Percentiles rank a stretch among this genome's conserved stretches.
Conservation (phyloP, 2,888 invertebrate species). For the Disparrhopalites patrizii region DNA sequence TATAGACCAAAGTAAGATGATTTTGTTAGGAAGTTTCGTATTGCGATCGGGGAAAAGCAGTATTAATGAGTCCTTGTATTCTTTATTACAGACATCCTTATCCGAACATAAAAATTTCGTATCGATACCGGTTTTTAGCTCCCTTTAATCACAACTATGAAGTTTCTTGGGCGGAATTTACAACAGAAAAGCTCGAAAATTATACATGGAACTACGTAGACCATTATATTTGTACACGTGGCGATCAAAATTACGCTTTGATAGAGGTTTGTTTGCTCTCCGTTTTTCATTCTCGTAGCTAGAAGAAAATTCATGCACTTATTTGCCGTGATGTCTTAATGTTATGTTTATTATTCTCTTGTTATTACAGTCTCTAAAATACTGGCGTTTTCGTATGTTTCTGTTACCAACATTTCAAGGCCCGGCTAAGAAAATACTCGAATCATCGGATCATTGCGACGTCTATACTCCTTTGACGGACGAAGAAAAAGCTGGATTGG, state of each 20-base stretch:
- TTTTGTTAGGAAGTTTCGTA: not conserved
- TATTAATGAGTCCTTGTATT: not conserved
- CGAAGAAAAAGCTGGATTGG: constrained; percentile 61
- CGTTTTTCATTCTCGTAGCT: not conserved
- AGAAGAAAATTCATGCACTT: too few species aligned
- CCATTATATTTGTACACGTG: constrained; percentile 91
- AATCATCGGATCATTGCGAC: constrained; percentile 71
- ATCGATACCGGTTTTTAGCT: constrained; percentile 86
- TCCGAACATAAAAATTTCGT: constrained; percentile 86
- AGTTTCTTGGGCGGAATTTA: constrained; percentile 89
- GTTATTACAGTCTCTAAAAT: constrained; percentile 66
- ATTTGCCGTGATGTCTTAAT: not conserved
- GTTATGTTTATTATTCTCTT: too few species aligned
- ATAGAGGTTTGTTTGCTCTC: constrained; percentile 74
- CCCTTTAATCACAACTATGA: constrained; percentile 85
- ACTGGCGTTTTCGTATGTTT: constrained; percentile 87
- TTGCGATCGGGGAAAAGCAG: not conserved
- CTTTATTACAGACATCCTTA: constrained; percentile 75
- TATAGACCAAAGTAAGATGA: constrained; percentile 77
- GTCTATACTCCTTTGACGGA: constrained; percentile 68
- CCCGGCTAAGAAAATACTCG: constrained; percentile 66
- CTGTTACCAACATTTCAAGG: constrained; percentile 76
- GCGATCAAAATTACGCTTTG: constrained; percentile 84
- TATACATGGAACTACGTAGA: constrained; percentile 98
- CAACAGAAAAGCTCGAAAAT: constrained; percentile 89